A percentile compares a stretch with the other conserved stretches of the same genome.
phyloP scores from a whole-genome alignment of 1,140 invertebrate species.

The Pissodes strobi region DNA sequence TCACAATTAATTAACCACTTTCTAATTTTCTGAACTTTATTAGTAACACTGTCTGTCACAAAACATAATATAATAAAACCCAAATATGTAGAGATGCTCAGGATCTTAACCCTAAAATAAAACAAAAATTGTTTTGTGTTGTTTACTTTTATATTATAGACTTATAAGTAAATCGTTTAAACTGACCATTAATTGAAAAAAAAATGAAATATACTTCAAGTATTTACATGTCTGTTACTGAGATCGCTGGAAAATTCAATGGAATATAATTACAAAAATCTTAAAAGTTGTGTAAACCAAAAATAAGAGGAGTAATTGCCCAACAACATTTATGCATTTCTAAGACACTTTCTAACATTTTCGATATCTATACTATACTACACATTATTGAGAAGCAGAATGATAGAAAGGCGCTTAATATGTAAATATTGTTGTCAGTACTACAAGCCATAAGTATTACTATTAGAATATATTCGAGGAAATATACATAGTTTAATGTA shows the following conservation, averaged over 20 bases:
- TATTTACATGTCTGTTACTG: conserved; percentile 50
- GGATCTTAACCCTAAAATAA: too few species aligned
- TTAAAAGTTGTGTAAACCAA: conserved; percentile 26
- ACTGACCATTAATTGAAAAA: conserved; percentile 50
- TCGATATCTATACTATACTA: too few species aligned
- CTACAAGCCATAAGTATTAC: neutral
- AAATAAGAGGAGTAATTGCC: neutral
- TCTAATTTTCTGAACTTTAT: too few species aligned
- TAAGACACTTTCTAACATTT: neutral
- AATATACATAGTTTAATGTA: neutral
- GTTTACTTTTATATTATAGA: conserved; percentile 26
- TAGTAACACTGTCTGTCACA: too few species aligned
- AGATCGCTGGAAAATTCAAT: conserved; percentile 52
- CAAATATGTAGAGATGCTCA: too few species aligned
- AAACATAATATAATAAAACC: too few species aligned
- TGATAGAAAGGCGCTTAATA: too few species aligned
- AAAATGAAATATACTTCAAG: conserved; percentile 39
- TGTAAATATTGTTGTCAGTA: too few species aligned
- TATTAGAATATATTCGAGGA: neutral
- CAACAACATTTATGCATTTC: conserved; percentile 3
- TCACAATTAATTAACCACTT: too few species aligned
- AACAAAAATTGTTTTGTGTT: conserved; percentile 10
- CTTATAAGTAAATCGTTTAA: conserved; percentile 24
- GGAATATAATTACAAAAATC: conserved; percentile 49
- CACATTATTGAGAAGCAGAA: too few species aligned